Conservation (phyloP, 1,140 invertebrate genomes). For the Heliconius eleuchia region DNA sequence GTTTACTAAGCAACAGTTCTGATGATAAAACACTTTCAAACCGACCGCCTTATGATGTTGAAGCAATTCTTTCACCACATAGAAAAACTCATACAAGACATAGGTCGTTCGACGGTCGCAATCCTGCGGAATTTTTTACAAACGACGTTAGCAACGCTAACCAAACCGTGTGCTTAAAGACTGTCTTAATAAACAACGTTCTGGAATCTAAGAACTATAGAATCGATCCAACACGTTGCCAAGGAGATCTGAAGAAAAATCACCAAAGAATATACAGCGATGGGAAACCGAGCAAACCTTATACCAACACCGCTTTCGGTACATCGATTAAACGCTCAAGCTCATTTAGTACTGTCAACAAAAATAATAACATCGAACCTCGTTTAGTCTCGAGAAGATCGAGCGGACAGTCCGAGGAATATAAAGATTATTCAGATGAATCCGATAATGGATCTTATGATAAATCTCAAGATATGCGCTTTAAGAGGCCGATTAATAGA, state of each 20-base stretch:
- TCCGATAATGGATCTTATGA: slow-evolving; percentile 64
- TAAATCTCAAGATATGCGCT: slow-evolving; percentile 62
- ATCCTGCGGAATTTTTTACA: slow-evolving; percentile 41
- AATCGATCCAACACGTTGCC: slow-evolving; percentile 72
- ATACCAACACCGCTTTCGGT: slow-evolving; percentile 52
- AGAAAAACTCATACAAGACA: slow-evolving; percentile 65
- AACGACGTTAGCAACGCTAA: slow-evolving; percentile 70
- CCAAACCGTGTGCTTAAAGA: slow-evolving; percentile 66
- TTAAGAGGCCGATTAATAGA: slow-evolving; percentile 61
- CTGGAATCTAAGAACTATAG: slow-evolving; percentile 59
- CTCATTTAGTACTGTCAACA: slow-evolving; percentile 77
- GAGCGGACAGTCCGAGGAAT: slow-evolving; percentile 65
- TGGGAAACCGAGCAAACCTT: slow-evolving; percentile 44
- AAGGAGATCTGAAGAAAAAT: slow-evolving; percentile 60
- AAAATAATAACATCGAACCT: slow-evolving; percentile 68
- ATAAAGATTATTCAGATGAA: slow-evolving; percentile 69
- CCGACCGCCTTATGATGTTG: slow-evolving; percentile 54
- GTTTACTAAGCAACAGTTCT: slow-evolving; percentile 68
- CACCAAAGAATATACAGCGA: slow-evolving; percentile 69
- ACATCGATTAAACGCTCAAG: slow-evolving; percentile 75
- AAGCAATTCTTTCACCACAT: slow-evolving; percentile 60
- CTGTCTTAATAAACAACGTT: slow-evolving; percentile 72
- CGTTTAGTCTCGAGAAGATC: slow-evolving; percentile 53
- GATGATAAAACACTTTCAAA: slow-evolving; percentile 73
- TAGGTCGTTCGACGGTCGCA: slow-evolving; percentile 56